Evolutionary conservation across 2,888 invertebrate genomes (phyloP).

Genomic region (Drosophila neutralis): DNA sequence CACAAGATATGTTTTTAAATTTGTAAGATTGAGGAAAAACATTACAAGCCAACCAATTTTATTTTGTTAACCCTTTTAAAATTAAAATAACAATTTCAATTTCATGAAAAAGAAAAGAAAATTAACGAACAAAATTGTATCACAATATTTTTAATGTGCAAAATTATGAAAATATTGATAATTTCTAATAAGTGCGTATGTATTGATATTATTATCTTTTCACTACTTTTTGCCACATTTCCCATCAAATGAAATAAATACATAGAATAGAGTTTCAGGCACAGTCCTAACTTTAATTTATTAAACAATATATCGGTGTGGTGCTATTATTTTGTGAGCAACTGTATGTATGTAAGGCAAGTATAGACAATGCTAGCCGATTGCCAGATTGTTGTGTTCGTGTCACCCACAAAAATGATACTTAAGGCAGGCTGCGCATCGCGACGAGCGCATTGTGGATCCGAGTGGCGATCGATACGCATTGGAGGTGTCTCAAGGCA

Average conservation of each 20-base stretch:
- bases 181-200: too few species aligned
- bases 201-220: too few species aligned
- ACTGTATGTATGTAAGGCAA: background rate
- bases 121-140: background rate
- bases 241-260: too few species aligned
- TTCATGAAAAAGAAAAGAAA: too few species aligned
- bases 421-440: constrained; percentile 42
- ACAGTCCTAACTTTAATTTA: background rate
- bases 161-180: background rate
- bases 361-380: constrained; percentile 9
- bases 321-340: background rate
- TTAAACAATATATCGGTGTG: background rate
- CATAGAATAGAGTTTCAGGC: too few species aligned
- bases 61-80: background rate
- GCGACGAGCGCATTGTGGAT: constrained; percentile 39
- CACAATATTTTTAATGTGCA: background rate
- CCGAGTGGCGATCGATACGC: constrained; percentile 26
- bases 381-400: constrained; percentile 15
- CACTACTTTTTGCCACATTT: too few species aligned
- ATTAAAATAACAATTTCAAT: background rate
- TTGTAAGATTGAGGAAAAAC: too few species aligned
- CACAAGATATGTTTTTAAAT: background rate
- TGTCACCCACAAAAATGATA: constrained; percentile 21
- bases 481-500: background rate
- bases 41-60: background rate